Percentiles rank a stretch among this genome's conserved stretches.
Conservation (phyloP, 2,113 vertebrate species). For the Oryzias curvinotus region DNA sequence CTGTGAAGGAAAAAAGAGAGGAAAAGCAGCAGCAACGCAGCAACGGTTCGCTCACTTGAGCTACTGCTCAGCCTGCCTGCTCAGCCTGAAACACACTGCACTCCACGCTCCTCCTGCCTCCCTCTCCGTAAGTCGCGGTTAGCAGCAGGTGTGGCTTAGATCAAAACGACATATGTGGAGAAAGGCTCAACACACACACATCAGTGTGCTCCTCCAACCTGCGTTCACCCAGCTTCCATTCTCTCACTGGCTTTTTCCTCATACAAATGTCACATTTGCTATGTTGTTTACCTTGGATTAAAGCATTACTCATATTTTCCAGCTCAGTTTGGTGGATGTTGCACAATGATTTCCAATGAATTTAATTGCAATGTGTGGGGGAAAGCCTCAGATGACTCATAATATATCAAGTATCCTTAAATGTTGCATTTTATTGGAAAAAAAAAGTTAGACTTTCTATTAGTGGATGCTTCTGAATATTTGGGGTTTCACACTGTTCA, state of each 20-base stretch:
- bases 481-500: too few relatives aligned
- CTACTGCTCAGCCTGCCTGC: slow-evolving; percentile 54
- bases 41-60: slow-evolving; percentile 38
- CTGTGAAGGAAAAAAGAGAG: slow-evolving; percentile 1
- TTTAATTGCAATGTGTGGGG: too few relatives aligned
- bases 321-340: too few relatives aligned
- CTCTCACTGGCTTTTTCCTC: background rate
- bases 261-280: background rate
- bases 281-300: background rate
- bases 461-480: too few relatives aligned
- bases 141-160: slow-evolving; percentile 83
- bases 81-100: slow-evolving; percentile 64
- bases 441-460: too few relatives aligned
- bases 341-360: too few relatives aligned
- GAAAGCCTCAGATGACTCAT: too few relatives aligned
- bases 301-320: too few relatives aligned
- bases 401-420: too few relatives aligned
- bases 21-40: slow-evolving; percentile 35
- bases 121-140: slow-evolving; percentile 39
- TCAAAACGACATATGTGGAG: slow-evolving; percentile 78
- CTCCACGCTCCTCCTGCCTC: slow-evolving; percentile 33
- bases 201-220: slow-evolving; percentile 26
- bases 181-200: slow-evolving; percentile 58
- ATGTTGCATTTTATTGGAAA: too few relatives aligned
- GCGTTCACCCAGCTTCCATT: background rate